Base-by-base conservation (phyloP, 2,888 invertebrate species). In the Megastigmus dorsalis region DNA sequence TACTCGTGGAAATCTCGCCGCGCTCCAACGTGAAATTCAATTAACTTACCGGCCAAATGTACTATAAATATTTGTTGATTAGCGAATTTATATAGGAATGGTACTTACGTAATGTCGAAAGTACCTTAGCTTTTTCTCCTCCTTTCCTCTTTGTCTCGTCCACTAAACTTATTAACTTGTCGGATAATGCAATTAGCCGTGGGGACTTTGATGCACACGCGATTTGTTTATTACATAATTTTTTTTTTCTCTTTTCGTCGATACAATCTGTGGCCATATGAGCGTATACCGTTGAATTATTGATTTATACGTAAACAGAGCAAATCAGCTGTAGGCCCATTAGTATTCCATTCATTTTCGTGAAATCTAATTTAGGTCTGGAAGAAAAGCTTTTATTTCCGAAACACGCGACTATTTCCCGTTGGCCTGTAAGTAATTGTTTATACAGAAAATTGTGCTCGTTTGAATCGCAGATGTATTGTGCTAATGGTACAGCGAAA, bases 21-120 rank as follows among this genome's bases (percentile, higher is more conserved):
- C 2, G 15, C 33, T 13, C 15, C 3, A 62, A 13, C 18, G n/a
- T n/a, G 28, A 36, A n/a, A 52, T 15, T 38, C 52, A 28, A 50
- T 63, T 50, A 38, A 50, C n/a, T 6, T n/a, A n/a, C 18, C 7
- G n/a, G 15, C 18, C n/a, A 38, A 23, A 15, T 6, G 1, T 20
- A 41, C 65, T 41, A 43, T 55, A 55, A 54, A 43, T 55, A 66
- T 54, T 66, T 66, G 66, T 66, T 66, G 66, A 66, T 66, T 43
- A 43, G 41, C 15, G 30, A 54, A 65, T 54, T 66, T 30, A n/a
- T n/a, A n/a, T n/a, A 15, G 15, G 54, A 26, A 30, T 52, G 18
- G 0, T 1, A 9, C 2, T 66, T 66, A n/a, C 43, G 15, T 36
- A 66, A 65, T 13, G 23, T n/a, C 41, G 28, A 15, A 23, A 41